Conservation (phyloP, 2,888 invertebrate species). For the Clivina fossor region DNA sequence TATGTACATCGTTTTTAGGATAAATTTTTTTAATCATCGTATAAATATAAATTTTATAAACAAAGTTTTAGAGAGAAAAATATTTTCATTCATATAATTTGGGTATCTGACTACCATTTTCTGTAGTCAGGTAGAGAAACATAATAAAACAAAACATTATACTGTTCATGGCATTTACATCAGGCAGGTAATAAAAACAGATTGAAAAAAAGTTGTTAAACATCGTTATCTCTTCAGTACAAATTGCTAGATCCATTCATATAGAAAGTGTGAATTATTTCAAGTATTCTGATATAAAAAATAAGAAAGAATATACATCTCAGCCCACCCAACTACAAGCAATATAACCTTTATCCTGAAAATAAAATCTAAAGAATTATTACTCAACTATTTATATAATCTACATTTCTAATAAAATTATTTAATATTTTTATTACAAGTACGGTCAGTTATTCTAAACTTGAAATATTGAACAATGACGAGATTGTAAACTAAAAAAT, state of each 20-base stretch:
- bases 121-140: neutral
- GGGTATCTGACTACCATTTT: too few species aligned
- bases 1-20: neutral
- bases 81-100: neutral
- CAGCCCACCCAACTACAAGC: constrained; percentile 14
- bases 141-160: neutral
- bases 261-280: constrained; percentile 20
- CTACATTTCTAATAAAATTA: too few species aligned
- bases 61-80: neutral
- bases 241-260: constrained; percentile 19
- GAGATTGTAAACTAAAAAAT: too few species aligned
- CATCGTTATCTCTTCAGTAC: constrained; percentile 27
- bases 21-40: neutral
- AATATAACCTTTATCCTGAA: too few species aligned
- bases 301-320: neutral
- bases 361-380: too few species aligned
- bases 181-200: constrained; percentile 16
- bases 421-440: too few species aligned
- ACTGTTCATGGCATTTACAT: constrained; percentile 11
- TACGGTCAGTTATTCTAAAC: too few species aligned
- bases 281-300: too few species aligned
- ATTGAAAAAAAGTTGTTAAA: constrained; percentile 29
- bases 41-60: neutral
- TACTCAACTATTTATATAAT: too few species aligned
- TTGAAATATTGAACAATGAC: too few species aligned